Conservation (phyloP, 2,888 invertebrate species). For the Leucania comma region DNA sequence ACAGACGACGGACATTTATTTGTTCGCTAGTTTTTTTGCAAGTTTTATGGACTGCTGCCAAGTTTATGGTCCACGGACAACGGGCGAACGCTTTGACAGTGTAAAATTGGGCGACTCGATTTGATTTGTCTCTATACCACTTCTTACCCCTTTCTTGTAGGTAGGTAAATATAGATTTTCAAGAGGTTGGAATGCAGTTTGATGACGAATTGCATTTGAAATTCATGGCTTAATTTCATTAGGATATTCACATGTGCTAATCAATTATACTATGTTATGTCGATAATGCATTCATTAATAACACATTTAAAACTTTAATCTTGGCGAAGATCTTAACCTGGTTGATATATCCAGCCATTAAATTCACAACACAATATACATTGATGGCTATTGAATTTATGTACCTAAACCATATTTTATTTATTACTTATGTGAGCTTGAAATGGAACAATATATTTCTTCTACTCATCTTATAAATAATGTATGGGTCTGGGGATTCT, state of each 20-base stretch:
- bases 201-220: neutral
- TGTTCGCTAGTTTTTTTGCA: conserved; percentile 87
- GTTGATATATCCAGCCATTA: neutral
- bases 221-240: neutral
- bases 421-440: conserved; percentile 28
- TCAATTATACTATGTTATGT: neutral
- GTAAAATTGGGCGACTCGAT: conserved; percentile 77
- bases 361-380: neutral
- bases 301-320: neutral
- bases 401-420: conserved; percentile 28
- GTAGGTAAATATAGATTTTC: conserved; percentile 23
- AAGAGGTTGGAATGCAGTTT: conserved; percentile 6
- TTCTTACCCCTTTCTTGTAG: conserved; percentile 61
- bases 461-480: conserved; percentile 52
- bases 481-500: conserved; percentile 39
- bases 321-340: neutral
- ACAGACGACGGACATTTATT: conserved; percentile 89
- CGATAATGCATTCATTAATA: neutral
- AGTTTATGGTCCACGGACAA: conserved; percentile 85
- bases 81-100: conserved; percentile 81
- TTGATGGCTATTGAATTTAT: conserved; percentile 17
- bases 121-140: conserved; percentile 73
- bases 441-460: conserved; percentile 51
- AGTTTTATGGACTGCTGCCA: conserved; percentile 89
- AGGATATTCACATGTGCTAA: neutral